Evolutionary conservation across 2,888 invertebrate genomes (phyloP), one percentile per base, ranked within the genome.

Genomic region (Mactromeris polynyma): DNA sequence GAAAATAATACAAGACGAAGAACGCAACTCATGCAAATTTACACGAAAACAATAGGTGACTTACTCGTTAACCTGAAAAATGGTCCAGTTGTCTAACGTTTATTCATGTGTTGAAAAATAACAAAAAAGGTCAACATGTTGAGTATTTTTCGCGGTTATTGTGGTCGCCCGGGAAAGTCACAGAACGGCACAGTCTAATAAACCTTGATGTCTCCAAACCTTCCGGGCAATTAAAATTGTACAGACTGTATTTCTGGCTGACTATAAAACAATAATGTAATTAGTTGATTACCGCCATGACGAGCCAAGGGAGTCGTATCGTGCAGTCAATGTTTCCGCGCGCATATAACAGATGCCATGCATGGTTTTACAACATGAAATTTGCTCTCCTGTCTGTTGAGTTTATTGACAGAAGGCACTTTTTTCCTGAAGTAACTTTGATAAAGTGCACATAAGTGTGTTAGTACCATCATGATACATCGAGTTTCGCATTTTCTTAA

Each of bases 231-330:
- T 90, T 88, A 90, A 86, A 82, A 78, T 81, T 88, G 58, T 81
- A 73, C 86, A 79, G 89, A 33, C 83, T 69, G 83, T 40, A 54
- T 89, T 89, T 86, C 89, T 78, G 69, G 40, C 82, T 54, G 80
- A 83, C 79, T 83, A 79, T 87, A 85, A 85, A 84, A 85, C 80
- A 80, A 89, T 89, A 89, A 89, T 89, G 80, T 89, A 89, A 89
- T 89, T 89, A 89, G 87, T 86, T 89, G 87, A 87, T 87, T 84
- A 85, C 77, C 51, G 38, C 31, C 33, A 73, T 11, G 77, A 78
- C 38, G 46, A 64, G 46, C 33, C 87, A 31, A 36, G 89, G 87
- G 89, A 87, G 54, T 73, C 83, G 77, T 78, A 26, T 58, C 38
- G 2, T 82, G 83, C 83, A 83, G 73, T 46, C 51, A 42, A 69